Evolutionary conservation across 2,113 vertebrate genomes (phyloP), one percentile per base, ranked within the genome.

Genomic region (Ursus arctos): DNA sequence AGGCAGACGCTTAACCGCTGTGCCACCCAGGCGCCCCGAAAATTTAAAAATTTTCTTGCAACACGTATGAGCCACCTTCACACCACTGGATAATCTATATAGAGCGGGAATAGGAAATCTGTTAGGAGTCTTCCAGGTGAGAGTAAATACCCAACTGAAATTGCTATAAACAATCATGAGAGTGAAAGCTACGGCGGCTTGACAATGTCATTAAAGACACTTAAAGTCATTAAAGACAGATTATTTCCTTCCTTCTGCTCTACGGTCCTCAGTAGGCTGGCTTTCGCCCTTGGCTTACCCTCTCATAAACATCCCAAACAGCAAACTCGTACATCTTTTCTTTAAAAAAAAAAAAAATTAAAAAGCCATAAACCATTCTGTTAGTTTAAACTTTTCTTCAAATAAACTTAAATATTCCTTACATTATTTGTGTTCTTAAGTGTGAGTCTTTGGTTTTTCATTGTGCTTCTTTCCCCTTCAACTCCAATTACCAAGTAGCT

Each of bases 301-400:
- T 22, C 47, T 55, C 59, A 16, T 24, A 49, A 76, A 76, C 43
- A 76, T 76, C 18, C 40, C 67, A 36, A 96, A 72, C 24, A 92
- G 18, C 74, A 93, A 86, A 85, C 10, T 65, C 69, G 53, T 55
- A 77, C 18, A 7, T n/a, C 14, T 86, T 76, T 67, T 33, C 53
- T 51, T 65, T 13, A 26, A 13, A 15, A 43, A 72, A 69, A 33
- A 33, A 10, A 7, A 49, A 89, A 40, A 26, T 36, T 36, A 86
- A 95, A 85, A 80, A 87, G 5, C 36, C 57, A 76, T 51, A 82
- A 79, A 47, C 19, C 36, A 72, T 69, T 91, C 49, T 87, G 26
- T 12, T 76, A 55, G 28, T 95, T 85, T 59, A 91, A 79, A 72
- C n/a, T 90, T 88, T 91, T 84, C 49, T 47, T 65, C 51, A 95